Evolutionary conservation across 2,888 invertebrate species (phyloP).

Genomic region (Rhimphoctona megacephalus): DNA sequence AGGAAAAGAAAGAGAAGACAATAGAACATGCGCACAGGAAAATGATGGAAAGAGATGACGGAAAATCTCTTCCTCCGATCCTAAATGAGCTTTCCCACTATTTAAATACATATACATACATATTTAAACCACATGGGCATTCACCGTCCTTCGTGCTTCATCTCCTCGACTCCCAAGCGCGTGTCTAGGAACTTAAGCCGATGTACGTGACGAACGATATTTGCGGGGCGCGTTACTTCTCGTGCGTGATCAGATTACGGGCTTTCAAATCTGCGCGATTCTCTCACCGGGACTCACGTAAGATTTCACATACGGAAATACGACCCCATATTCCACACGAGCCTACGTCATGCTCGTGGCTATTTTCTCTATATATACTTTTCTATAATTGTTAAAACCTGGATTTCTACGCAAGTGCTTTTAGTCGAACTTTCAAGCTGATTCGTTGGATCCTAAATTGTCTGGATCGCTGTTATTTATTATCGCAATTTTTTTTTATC

Average conservation of each 20-base stretch:
- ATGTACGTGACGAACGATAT: conserved; percentile 81
- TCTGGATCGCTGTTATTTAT: background rate
- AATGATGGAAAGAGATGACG: conserved; percentile 10
- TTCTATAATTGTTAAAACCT: background rate
- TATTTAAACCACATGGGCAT: too few species aligned
- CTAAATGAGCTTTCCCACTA: conserved; percentile 39
- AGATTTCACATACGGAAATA: conserved; percentile 35
- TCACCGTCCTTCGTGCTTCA: conserved; percentile 37
- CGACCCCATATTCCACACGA: background rate
- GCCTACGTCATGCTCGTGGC: conserved; percentile 13
- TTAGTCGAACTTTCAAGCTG: background rate
- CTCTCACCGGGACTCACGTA: conserved; percentile 20
- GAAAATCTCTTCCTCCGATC: conserved; percentile 20
- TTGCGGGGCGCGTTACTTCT: conserved; percentile 79
- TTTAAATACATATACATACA: conserved; percentile 21
- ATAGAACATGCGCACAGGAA: background rate
- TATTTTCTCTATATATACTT: background rate
- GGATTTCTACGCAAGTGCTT: background rate
- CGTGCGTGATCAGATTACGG: conserved; percentile 82
- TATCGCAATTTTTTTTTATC: background rate
- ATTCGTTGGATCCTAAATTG: background rate
- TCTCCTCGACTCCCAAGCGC: conserved; percentile 15
- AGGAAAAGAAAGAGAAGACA: background rate
- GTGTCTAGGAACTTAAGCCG: conserved; percentile 76
- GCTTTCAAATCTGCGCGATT: conserved; percentile 62